A percentile compares a stretch with the other conserved stretches of the same genome.
phyloP scores from a whole-genome alignment of 2,797 vertebrate genomes.

The Sebastiscus tertius region DNA sequence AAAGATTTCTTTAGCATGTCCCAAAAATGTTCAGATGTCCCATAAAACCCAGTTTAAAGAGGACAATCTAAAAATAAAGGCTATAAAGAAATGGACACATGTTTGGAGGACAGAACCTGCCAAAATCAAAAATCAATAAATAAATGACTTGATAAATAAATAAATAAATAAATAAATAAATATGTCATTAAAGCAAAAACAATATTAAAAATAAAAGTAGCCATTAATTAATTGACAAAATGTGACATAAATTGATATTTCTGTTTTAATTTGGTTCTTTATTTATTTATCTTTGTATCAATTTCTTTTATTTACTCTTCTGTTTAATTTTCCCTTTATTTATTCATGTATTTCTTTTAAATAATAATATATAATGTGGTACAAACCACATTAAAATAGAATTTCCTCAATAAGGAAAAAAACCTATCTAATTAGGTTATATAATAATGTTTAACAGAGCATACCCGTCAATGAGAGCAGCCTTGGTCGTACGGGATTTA shows the following conservation, averaged over 20 bases:
- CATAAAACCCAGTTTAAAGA: not conserved
- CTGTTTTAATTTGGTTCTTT: too few species aligned
- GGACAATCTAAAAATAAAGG: not conserved
- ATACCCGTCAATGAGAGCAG: conserved; percentile 85
- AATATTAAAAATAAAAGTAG: too few species aligned
- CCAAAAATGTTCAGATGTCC: not conserved
- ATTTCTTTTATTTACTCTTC: not conserved
- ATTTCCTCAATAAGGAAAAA: not conserved
- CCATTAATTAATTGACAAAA: too few species aligned
- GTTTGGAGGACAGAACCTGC: too few species aligned
- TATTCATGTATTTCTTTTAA: rapidly evolving
- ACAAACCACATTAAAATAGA: not conserved
- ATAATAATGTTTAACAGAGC: not conserved
- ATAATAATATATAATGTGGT: not conserved
- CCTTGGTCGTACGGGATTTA: conserved; percentile 81
- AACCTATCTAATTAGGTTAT: not conserved
- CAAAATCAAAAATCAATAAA: too few species aligned
- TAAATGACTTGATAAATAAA: too few species aligned
- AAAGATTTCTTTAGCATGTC: not conserved
- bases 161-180: too few species aligned
- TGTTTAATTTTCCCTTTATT: too few species aligned
- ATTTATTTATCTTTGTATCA: too few species aligned
- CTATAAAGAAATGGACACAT: not conserved
- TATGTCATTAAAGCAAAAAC: too few species aligned
- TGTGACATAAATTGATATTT: too few species aligned